Base-by-base conservation (phyloP, 2,113 vertebrate genomes). In the Albula glossodonta region DNA sequence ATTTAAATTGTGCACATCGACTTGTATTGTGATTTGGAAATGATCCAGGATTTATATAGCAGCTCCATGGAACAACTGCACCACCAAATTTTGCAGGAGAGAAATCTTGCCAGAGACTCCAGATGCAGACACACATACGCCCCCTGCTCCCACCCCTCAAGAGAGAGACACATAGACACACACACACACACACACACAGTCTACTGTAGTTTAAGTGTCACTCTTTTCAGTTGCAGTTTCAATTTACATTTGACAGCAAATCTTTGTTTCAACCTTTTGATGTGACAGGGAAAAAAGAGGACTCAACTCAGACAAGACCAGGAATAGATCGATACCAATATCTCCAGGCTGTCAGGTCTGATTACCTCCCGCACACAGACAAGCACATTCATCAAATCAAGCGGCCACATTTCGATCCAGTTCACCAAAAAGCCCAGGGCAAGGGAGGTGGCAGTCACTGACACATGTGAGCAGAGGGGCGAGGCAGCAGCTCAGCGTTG, bases 281-380 rank as follows among this genome's bases (percentile, higher is more conserved):
- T 80, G 78, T 41, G 15, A 41, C 19, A 2, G 84, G n/a, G 77
- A 66, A 66, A 48, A 56, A 25, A 82, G 50, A 52, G 52, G 11
- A 56, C 80, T 19, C 10, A 15, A 31, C 51, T n/a, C n/a, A 22
- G 12, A 74, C 56, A 9, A 51, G n/a, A 15, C 51, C 11, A 78
- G 63, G n/a, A 48, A 84, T 13, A 51, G 25, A 52, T 86, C 85
- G 77, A 86, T 86, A 77, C n/a, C 51, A 82, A 74, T 77, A 86
- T 52, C n/a, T 74, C 63, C 60, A 53, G 51, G 51, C 80, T 86
- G 80, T 82, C 80, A 82, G 63, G 49, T 56, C 15, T n/a, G 57
- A 70, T 86, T 81, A 81, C 57, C 60, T 41, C n/a, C 63, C 25
- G 80, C 66, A 31, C 15, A 41, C 41, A 51, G 74, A 84, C 51